Base-by-base conservation (phyloP, 2,888 invertebrate species). In the Tanytarsus gracilentus region DNA sequence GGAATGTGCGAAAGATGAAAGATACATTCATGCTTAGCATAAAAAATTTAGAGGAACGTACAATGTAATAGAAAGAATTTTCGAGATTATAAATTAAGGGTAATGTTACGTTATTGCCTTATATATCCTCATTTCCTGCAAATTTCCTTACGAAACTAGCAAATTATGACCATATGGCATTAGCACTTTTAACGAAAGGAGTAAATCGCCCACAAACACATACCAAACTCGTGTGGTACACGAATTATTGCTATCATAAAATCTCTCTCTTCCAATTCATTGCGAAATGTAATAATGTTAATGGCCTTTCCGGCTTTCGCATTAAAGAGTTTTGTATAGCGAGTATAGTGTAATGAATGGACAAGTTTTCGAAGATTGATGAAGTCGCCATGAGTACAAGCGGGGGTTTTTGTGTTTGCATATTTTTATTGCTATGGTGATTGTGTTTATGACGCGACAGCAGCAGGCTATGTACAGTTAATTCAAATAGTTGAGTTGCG, bases 241-340 rank as follows among this genome's bases (percentile, higher is more conserved):
- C 23, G 44, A 23, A 11, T 14, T 39, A 8, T 18, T 36, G 16
- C 16, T 36, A 14, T 14, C 36, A 36, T 36, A n/a, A 44, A 18
- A 44, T 44, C 11, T 44, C 44, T 44, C n/a, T n/a, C n/a, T 44
- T 44, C 44, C 44, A 44, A 44, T 44, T 44, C 21, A 44, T 44
- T 44, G 44, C 44, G 18, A 44, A 44, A 44, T n/a, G n/a, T n/a
- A n/a, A n/a, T 18, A 44, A 36, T 30, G 53, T 53, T 53, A 53
- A 53, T 52, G 52, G 52, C 52, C 52, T 52, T 52, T 52, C 52
- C 52, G 52, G 53, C 36, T 53, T 14, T 50, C 50, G 27, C 23
- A 21, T 18, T 26, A 14, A 14, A n/a, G 40, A 7, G 8, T 14
- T 44, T 18, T 11, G 44, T 44, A 11, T 18, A 11, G 44, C 44